Base-by-base conservation (phyloP, 2,888 invertebrate genomes). In the Phortica magna region DNA sequence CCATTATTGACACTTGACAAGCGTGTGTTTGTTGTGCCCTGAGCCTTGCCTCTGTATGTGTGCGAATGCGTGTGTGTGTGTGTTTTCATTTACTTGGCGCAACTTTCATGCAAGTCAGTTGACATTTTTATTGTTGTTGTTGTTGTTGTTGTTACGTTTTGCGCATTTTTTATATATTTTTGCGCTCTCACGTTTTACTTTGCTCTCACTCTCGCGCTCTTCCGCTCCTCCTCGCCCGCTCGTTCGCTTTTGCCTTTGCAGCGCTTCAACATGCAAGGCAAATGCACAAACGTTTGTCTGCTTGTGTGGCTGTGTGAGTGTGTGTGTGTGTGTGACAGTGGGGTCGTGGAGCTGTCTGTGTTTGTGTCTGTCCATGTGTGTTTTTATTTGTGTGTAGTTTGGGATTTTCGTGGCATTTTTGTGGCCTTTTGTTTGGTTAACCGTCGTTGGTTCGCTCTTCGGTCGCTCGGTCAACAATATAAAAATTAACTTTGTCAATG, bases 371-470 rank as follows among this genome's bases (percentile, higher is more conserved):
- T 39, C 6, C 10, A 9, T 39, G 41, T 65, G n/a, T 79, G 83
- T 78, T 78, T 79, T 77, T 85, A 88, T 83, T 83, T 83, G 83
- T 84, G 84, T 85, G 82, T 91, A 91, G 91, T 90, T 90, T 89
- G 89, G 89, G 84, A 89, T 88, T 91, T 90, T 88, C 84, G 88
- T 89, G 91, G 91, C 90, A 88, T 88, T 90, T 90, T 90, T 91
- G 91, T 88, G 91, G 89, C 90, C 90, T 90, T 89, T 89, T 87
- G 83, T 90, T 84, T 90, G 91, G 91, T 90, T 90, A 89, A 90
- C 90, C 90, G 87, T 90, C 89, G 89, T 90, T 91, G 90, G 91
- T 88, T 84, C 70, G 70, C 17, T 71, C 53, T 22, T 71, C 39
- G 53, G 70, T 53, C 42, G 53, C 22, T 53, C 39, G 22, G 89